These are phyloP conservation scores for Drosophila triauraria DNA, from an alignment of 1,140 invertebrate species.

Conservation along the genomic window DNA sequence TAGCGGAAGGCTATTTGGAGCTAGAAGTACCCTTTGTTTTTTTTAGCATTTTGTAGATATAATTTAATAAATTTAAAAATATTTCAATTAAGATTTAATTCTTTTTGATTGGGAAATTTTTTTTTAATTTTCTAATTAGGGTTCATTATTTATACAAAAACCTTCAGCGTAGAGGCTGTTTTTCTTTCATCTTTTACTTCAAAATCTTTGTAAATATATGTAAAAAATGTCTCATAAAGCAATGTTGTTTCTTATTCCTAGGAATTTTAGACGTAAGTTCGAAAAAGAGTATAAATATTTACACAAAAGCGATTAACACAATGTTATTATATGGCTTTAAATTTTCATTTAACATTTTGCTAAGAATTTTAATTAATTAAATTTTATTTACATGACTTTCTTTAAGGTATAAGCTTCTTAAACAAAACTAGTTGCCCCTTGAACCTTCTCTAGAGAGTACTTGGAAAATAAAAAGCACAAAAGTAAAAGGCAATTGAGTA, in stretches of 20 bases:
- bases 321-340: no score
- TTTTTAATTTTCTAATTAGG: no score
- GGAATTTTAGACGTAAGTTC: no score
- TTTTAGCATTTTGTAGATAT: constrained; percentile 4
- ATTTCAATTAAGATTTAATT: no score
- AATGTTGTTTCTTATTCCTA: no score
- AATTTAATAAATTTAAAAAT: background rate
- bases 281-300: background rate
- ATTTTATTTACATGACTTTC: no score
- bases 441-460: background rate
- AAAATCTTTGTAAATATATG: background rate
- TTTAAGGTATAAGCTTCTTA: no score
- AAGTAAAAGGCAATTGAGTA: constrained; percentile 5
- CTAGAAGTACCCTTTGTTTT: background rate
- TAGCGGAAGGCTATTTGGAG: background rate
- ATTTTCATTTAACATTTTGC: no score
- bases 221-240: no score
- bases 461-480: background rate
- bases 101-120: no score
- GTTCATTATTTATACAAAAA: background rate
- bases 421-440: no score
- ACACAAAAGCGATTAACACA: background rate
- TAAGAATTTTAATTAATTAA: no score
- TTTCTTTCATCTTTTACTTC: background rate
- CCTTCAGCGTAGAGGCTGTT: background rate